phyloP scores from a whole-genome alignment of 2,888 invertebrate species.

The Epinotia bilunana region DNA sequence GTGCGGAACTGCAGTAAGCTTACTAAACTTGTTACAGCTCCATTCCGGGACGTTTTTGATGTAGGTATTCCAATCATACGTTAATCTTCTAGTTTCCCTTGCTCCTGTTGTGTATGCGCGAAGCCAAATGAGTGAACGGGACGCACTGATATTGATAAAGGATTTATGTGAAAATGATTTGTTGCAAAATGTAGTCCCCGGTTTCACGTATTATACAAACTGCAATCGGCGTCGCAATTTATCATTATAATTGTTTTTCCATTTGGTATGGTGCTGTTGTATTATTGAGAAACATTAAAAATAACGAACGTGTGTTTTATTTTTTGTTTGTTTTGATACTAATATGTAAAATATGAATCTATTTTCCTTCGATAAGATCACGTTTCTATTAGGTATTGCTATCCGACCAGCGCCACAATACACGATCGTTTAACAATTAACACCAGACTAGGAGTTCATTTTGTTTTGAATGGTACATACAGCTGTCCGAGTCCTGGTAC shows the following conservation, averaged over 20 bases:
- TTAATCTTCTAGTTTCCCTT: neutral
- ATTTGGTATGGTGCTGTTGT: neutral
- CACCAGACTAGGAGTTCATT: no score
- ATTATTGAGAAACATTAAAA: neutral
- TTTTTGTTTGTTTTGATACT: neutral
- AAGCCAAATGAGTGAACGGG: neutral
- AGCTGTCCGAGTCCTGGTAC: no score
- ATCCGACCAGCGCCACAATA: no score
- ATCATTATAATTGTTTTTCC: neutral
- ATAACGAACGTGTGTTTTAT: neutral
- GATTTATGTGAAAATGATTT: neutral
- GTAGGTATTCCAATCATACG: neutral
- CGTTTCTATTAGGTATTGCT: no score
- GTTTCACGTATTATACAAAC: neutral
- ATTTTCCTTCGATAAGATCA: neutral
- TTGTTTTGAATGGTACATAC: no score
- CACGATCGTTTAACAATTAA: no score
- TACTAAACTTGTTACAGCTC: neutral
- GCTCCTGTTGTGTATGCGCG: neutral
- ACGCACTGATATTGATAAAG: neutral
- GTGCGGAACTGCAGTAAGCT: neutral
- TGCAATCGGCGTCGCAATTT: neutral
- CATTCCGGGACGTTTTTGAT: neutral
- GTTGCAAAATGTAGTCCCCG: neutral
- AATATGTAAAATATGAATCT: neutral